phyloP scores from a whole-genome alignment of 2,113 vertebrate species.

The Lichenostomus cassidix region DNA sequence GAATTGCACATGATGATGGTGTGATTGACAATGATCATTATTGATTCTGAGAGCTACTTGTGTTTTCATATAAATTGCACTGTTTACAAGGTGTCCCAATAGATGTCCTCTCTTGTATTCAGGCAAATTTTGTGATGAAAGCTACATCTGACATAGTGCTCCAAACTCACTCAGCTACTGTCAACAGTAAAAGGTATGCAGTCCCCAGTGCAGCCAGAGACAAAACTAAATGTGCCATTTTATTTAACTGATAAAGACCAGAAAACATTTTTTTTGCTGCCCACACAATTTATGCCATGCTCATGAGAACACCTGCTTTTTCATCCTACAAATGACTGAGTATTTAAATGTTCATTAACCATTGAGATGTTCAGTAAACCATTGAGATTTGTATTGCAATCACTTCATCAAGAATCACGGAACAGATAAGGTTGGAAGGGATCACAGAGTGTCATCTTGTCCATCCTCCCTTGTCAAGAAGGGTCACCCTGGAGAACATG shows the following conservation, averaged over 20 bases:
- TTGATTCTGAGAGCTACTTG: background rate
- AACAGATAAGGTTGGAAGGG: background rate
- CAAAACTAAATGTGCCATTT: background rate
- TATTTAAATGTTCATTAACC: background rate
- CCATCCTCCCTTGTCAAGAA: background rate
- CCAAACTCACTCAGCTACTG: background rate
- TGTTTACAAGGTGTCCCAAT: background rate
- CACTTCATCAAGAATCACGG: background rate
- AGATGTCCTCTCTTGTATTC: background rate
- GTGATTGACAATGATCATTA: background rate
- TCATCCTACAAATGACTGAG: background rate
- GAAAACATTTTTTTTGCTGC: background rate
- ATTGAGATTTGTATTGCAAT: background rate
- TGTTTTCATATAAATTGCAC: background rate
- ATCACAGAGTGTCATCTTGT: background rate
- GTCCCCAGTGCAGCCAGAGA: background rate
- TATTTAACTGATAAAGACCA: background rate
- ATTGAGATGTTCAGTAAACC: background rate
- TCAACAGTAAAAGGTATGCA: background rate
- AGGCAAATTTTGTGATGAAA: background rate
- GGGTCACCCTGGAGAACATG: background rate
- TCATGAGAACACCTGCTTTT: background rate
- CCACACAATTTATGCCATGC: background rate
- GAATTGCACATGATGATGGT: background rate
- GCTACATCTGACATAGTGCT: background rate